phyloP scores from a whole-genome alignment of 2,888 invertebrate genomes.

The Trissolcus brochymenae region DNA sequence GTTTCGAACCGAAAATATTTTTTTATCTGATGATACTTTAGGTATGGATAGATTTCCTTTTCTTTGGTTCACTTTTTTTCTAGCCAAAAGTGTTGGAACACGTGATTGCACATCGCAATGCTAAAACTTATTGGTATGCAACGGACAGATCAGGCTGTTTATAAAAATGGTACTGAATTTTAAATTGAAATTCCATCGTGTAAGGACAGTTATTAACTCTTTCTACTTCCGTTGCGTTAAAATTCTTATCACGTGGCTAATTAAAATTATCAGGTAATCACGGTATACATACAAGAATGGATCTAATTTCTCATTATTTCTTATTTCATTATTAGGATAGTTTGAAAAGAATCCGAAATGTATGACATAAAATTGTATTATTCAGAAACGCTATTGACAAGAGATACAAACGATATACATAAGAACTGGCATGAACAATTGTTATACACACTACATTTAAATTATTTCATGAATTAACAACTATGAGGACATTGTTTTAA shows the following conservation, averaged over 20 bases:
- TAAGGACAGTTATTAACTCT: neutral
- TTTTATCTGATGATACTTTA: too few relatives aligned
- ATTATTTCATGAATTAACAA: neutral
- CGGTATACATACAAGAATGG: neutral
- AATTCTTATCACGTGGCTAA: neutral
- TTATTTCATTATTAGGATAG: neutral
- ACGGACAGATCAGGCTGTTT: neutral
- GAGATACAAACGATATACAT: constrained; percentile 4
- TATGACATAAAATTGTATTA: constrained; percentile 6
- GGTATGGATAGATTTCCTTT: too few relatives aligned
- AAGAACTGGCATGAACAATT: neutral
- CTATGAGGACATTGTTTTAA: neutral
- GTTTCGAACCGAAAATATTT: too few relatives aligned
- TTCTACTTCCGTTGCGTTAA: neutral
- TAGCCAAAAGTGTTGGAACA: too few relatives aligned
- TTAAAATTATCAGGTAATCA: neutral
- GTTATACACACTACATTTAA: neutral
- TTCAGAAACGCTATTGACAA: constrained; percentile 2
- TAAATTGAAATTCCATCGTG: neutral
- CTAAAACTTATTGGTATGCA: neutral
- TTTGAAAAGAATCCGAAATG: too few relatives aligned
- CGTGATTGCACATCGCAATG: neutral
- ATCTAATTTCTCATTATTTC: neutral
- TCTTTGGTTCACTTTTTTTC: too few relatives aligned
- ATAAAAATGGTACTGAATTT: constrained; percentile 2